phyloP scores from a whole-genome alignment of 2,113 vertebrate species.

The Circaetus gallicus region DNA sequence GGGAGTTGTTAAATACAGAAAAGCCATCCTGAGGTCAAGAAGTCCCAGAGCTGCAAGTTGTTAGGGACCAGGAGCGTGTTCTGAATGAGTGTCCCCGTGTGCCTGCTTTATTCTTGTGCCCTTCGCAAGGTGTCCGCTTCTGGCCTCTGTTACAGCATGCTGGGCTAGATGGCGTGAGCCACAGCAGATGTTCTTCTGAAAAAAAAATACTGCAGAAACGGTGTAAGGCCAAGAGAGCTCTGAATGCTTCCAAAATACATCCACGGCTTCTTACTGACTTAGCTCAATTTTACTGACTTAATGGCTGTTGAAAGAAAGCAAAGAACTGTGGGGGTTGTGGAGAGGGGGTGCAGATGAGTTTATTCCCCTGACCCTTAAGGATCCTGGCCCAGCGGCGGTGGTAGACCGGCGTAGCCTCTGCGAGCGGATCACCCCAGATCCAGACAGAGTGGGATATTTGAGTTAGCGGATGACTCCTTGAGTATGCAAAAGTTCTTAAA shows the following conservation, averaged over 20 bases:
- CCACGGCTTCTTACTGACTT: neutral
- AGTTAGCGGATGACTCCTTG: neutral
- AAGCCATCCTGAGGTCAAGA: neutral
- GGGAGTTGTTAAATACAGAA: neutral
- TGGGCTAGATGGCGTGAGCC: neutral
- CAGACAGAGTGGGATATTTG: neutral
- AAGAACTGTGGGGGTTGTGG: neutral
- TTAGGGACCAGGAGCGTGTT: accelerated
- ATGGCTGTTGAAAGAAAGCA: neutral
- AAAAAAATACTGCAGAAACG: neutral
- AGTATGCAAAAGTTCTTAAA: neutral
- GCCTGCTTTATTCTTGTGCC: neutral
- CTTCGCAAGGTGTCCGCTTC: neutral
- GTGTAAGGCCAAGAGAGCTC: neutral
- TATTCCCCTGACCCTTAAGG: neutral
- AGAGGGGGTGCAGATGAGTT: neutral
- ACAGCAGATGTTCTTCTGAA: neutral
- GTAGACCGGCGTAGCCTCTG: neutral
- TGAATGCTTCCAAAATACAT: neutral
- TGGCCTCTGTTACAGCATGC: neutral
- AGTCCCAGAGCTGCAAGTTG: neutral
- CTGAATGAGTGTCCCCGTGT: accelerated
- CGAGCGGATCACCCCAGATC: too few species aligned
- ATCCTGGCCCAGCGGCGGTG: neutral
- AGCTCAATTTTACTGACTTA: neutral